Conservation (phyloP, 1,140 invertebrate genomes). For the Drosophila ohnishii region DNA sequence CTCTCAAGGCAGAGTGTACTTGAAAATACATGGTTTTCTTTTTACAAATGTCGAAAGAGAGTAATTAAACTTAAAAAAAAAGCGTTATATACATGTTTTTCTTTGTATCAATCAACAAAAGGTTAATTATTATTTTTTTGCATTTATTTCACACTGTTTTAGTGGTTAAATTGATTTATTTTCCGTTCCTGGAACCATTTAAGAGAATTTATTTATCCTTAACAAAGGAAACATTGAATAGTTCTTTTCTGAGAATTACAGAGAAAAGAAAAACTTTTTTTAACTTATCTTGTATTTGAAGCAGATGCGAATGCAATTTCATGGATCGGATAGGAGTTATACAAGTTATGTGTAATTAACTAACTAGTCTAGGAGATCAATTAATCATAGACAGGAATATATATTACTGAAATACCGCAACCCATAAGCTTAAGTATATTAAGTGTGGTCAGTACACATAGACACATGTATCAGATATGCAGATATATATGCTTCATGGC, state of each 20-base stretch:
- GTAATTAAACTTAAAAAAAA: constrained; percentile 15
- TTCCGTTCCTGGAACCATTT: not conserved
- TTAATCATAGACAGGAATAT: constrained; percentile 50
- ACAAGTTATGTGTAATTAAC: constrained; percentile 52
- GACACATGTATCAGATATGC: constrained; percentile 28
- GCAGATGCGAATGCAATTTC: constrained; percentile 77
- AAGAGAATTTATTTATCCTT: not conserved
- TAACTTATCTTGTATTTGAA: constrained; percentile 28
- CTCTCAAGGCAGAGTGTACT: constrained; percentile 31
- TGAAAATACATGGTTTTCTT: constrained; percentile 26
- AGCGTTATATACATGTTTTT: constrained; percentile 71
- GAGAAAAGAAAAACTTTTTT: not conserved
- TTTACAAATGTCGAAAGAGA: constrained; percentile 46
- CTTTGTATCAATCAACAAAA: constrained; percentile 9
- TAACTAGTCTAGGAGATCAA: constrained; percentile 60
- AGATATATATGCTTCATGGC: constrained; percentile 35
- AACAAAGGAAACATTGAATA: not conserved
- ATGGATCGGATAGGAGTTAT: constrained; percentile 48
- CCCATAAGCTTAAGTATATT: constrained; percentile 69
- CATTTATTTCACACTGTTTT: constrained; percentile 15
- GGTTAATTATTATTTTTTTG: constrained; percentile 1
- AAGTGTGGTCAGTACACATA: constrained; percentile 64
- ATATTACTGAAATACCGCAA: constrained; percentile 66
- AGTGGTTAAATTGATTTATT: not conserved
- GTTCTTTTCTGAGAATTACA: not conserved